Evolutionary conservation across 1,140 invertebrate genomes (phyloP).

Genomic region (Drosophila murphyi): DNA sequence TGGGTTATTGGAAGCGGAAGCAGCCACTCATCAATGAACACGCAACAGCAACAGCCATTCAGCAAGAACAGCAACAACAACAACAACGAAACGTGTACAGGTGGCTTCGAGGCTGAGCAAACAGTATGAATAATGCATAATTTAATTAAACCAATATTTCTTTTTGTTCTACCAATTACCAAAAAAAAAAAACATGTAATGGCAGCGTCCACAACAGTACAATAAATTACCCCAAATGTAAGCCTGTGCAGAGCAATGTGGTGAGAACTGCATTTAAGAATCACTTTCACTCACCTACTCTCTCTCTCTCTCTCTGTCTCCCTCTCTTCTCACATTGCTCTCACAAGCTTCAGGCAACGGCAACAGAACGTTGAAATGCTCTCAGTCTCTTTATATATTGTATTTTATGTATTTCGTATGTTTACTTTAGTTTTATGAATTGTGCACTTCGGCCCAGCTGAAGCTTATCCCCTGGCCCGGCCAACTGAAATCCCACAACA

Average conservation of each 20-base stretch:
- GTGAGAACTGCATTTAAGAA: background rate
- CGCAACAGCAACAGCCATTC: slow-evolving; percentile 35
- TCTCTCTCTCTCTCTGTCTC: background rate
- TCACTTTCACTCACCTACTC: background rate
- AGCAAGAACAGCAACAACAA: slow-evolving; percentile 31
- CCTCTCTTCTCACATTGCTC: slow-evolving; percentile 22
- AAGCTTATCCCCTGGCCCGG: slow-evolving; percentile 28
- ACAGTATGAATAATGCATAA: slow-evolving; percentile 83
- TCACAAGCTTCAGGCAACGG: slow-evolving; percentile 40
- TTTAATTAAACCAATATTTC: slow-evolving; percentile 79
- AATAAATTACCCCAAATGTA: slow-evolving; percentile 1
- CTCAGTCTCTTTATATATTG: slow-evolving; percentile 19
- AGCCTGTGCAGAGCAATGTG: slow-evolving; percentile 48
- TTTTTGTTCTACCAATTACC: slow-evolving; percentile 59
- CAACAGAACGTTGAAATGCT: slow-evolving; percentile 35
- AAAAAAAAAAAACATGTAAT: slow-evolving; percentile 49
- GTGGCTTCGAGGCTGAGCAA: slow-evolving; percentile 78
- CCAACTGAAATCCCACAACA: slow-evolving; percentile 17
- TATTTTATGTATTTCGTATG: slow-evolving; percentile 36
- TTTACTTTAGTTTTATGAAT: slow-evolving; percentile 55
- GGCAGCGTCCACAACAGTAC: slow-evolving; percentile 43
- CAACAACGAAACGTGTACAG: slow-evolving; percentile 60
- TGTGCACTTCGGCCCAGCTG: slow-evolving; percentile 59
- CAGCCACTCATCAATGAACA: slow-evolving; percentile 31
- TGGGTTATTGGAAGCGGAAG: slow-evolving; percentile 46